Conservation (phyloP, 2,888 invertebrate species). For the Salpingus planirostris region DNA sequence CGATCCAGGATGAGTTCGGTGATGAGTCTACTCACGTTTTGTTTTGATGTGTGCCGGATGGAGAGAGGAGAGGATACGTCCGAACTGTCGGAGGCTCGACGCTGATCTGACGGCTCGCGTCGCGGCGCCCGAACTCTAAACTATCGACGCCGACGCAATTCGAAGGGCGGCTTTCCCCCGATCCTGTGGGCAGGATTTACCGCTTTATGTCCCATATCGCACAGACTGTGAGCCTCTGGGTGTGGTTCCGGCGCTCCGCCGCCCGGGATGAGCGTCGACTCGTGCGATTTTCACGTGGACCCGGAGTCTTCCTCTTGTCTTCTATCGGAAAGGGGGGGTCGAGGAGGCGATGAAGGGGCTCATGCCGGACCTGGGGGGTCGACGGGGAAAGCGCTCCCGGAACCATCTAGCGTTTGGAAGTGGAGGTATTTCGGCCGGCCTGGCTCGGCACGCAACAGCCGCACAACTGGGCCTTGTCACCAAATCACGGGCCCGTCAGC, state of each 20-base stretch:
- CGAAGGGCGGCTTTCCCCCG: constrained; percentile 38
- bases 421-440: no score
- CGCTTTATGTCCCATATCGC: constrained; percentile 47
- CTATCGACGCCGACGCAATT: constrained; percentile 41
- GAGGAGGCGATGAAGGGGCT: constrained; percentile 22
- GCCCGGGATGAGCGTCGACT: constrained; percentile 20
- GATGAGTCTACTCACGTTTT: neutral
- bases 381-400: no score
- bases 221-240: constrained; percentile 46
- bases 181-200: constrained; percentile 43
- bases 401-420: no score
- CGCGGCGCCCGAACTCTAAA: constrained; percentile 33
- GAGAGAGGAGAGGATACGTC: constrained; percentile 10
- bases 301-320: neutral
- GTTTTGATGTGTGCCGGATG: no score
- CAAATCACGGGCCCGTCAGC: constrained; percentile 32
- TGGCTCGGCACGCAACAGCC: constrained; percentile 36
- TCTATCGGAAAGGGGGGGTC: no score
- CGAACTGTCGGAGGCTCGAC: constrained; percentile 17
- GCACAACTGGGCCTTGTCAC: constrained; percentile 37
- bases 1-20: no score
- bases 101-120: constrained; percentile 32
- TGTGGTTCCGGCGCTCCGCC: constrained; percentile 47
- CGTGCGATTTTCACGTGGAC: neutral
- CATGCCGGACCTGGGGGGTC: no score